These are phyloP conservation scores for Capricornis sumatraensis DNA, from an alignment of 2,113 vertebrate genomes.

Conservation along the genomic window DNA sequence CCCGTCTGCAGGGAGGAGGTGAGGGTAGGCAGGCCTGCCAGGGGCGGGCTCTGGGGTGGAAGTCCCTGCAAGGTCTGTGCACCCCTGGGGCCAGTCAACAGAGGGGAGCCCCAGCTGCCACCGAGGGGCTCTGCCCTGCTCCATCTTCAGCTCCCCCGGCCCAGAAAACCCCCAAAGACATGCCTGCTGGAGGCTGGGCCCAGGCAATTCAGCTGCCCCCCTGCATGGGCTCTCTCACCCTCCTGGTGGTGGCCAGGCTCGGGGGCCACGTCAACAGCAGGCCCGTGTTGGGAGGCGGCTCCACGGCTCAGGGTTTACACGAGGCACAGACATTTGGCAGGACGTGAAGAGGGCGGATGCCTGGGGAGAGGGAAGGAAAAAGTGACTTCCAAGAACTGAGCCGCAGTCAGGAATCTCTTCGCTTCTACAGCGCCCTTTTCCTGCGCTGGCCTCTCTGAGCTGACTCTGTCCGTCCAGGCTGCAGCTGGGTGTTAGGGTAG, in stretches of 20 bases:
- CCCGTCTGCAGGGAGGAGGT: fast-evolving
- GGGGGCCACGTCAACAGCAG: conserved; percentile 27
- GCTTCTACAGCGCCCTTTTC: not conserved
- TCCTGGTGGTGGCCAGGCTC: not conserved
- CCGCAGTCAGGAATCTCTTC: not conserved
- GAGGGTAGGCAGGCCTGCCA: too few relatives aligned
- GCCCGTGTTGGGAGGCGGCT: not conserved
- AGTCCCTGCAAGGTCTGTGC: too few relatives aligned
- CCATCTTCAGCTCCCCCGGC: not conserved
- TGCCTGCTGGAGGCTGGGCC: not conserved
- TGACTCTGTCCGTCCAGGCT: fast-evolving
- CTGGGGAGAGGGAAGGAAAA: not conserved
- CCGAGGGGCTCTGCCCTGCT: not conserved
- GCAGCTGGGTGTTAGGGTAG: not conserved
- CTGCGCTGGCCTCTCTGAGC: fast-evolving
- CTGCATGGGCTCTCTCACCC: fast-evolving
- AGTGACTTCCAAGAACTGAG: conserved; percentile 30
- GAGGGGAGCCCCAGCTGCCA: not conserved
- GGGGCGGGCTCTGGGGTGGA: not conserved
- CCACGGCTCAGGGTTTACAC: not conserved
- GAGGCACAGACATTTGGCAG: not conserved
- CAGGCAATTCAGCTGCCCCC: fast-evolving
- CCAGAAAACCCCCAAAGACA: not conserved
- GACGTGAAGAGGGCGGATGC: not conserved
- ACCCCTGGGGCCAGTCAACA: too few relatives aligned